These are phyloP conservation scores for Microctonus aethiopoides DNA, from an alignment of 2,888 invertebrate genomes.

Conservation along the genomic window DNA sequence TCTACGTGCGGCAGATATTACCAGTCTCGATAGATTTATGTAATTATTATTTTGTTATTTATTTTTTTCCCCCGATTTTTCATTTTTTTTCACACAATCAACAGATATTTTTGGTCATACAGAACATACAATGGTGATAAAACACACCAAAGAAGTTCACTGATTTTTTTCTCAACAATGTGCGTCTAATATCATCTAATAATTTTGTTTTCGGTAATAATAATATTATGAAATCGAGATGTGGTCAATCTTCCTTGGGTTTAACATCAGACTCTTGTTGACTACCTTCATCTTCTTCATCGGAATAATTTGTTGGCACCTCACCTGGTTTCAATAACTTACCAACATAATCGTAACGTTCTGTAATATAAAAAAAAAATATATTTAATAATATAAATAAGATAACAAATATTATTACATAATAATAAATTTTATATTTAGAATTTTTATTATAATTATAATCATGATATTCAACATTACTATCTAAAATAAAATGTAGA, in stretches of 20 bases:
- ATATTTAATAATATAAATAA: constrained; percentile 7
- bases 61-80: not conserved
- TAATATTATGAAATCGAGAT: constrained; percentile 36
- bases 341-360: constrained; percentile 94
- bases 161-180: constrained; percentile 51
- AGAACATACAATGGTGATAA: constrained; percentile 19
- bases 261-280: constrained; percentile 67
- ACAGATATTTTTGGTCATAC: constrained; percentile 47
- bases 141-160: constrained; percentile 46
- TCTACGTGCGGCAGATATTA: constrained; percentile 44
- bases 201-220: constrained; percentile 42
- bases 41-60: not conserved
- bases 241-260: constrained; percentile 63
- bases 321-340: constrained; percentile 91
- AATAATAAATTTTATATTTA: no score
- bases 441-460: constrained; percentile 7
- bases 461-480: constrained; percentile 7
- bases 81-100: constrained; percentile 46
- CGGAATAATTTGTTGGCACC: constrained; percentile 88
- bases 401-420: not conserved
- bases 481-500: constrained; percentile 9
- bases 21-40: constrained; percentile 49
- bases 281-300: constrained; percentile 80
- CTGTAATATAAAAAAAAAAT: constrained; percentile 71
- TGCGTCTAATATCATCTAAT: constrained; percentile 43